These are phyloP conservation scores for Coranthus polyacanthus DNA, from an alignment of 2,797 vertebrate species.

Conservation along the genomic window DNA sequence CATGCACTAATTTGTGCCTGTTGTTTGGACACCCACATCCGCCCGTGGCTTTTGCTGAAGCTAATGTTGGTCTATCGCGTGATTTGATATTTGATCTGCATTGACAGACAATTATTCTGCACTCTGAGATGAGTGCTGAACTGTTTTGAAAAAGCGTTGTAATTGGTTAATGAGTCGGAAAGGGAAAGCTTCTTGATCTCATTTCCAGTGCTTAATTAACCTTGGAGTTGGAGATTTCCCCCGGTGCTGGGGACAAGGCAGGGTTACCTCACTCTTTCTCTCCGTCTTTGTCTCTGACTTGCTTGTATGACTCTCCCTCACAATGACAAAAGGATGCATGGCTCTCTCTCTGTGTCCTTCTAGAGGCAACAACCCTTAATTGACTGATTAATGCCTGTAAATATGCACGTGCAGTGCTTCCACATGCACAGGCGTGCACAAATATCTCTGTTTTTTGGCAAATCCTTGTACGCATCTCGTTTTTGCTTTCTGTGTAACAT, in stretches of 20 bases:
- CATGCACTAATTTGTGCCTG: not conserved
- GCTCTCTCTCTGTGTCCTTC: constrained; percentile 56
- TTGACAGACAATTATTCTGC: constrained; percentile 80
- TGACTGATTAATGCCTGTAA: constrained; percentile 65
- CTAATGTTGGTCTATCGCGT: constrained; percentile 22
- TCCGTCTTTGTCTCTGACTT: constrained; percentile 60
- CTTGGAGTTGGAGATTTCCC: constrained; percentile 84
- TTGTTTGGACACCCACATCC: constrained; percentile 25
- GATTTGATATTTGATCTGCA: constrained; percentile 76
- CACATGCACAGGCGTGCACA: constrained; percentile 37
- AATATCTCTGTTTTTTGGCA: constrained; percentile 14
- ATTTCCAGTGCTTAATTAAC: constrained; percentile 87
- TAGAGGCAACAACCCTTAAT: constrained; percentile 45
- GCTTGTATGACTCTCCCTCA: constrained; percentile 34
- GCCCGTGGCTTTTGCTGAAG: constrained; percentile 35
- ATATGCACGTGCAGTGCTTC: constrained; percentile 35
- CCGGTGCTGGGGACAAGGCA: constrained; percentile 73
- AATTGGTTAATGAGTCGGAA: constrained; percentile 86
- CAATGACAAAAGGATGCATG: constrained; percentile 56
- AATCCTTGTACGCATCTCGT: constrained; percentile 8
- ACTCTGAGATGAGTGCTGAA: constrained; percentile 70
- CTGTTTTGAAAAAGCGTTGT: constrained; percentile 81
- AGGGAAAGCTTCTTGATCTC: constrained; percentile 85
- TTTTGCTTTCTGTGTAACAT: constrained; percentile 52
- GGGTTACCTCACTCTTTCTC: constrained; percentile 68